Base-by-base conservation (phyloP, 2,797 vertebrate genomes). In the Amphiprion clarkii region DNA sequence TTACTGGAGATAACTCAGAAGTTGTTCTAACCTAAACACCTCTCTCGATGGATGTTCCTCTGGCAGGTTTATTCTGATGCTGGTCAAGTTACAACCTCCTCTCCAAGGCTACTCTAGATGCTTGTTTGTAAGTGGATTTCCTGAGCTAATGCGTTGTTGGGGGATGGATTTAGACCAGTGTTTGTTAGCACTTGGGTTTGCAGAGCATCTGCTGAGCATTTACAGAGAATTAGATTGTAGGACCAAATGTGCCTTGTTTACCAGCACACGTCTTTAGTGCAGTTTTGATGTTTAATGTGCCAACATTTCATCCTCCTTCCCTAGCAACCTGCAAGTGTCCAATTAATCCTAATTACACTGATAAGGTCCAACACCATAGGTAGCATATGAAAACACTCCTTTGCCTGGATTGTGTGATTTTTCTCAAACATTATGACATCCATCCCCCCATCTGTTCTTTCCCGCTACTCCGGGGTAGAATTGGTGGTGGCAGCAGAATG, bases 101-200 rank as follows among this genome's bases (percentile, higher is more conserved):
- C 60, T 29, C 61, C n/a, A 1, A 9, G 66, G 52, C 78, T 81
- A 27, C 40, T 14, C 57, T 11, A 44, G 51, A 27, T 83, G 72
- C 87, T 83, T 89, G 79, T 87, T 82, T 82, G 70, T 49, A 0
- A 75, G 55, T 67, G 74, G 83, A 82, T 90, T 88, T 86, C 42
- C 70, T 6, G 53, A 70, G 84, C 80, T 89, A 82, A 90, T 86
- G 84, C 78, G 85, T 80, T 92, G 88, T 89, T 83, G 67, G 85
- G 46, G 29, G 25, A 65, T 66, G 85, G 84, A 85, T 91, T 88
- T 84, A 25, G 64, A 68, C 59, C 7, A 0, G 46, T 49, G 68
- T 87, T 85, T 82, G 84, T 85, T 76, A 65, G 76, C 79, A 67
- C 48, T 61, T n/a, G 75, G 65, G 61, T 84, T 88, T 77, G 55